Evolutionary conservation across 2,113 vertebrate genomes (phyloP).

Genomic region (Spermophilus dauricus): DNA sequence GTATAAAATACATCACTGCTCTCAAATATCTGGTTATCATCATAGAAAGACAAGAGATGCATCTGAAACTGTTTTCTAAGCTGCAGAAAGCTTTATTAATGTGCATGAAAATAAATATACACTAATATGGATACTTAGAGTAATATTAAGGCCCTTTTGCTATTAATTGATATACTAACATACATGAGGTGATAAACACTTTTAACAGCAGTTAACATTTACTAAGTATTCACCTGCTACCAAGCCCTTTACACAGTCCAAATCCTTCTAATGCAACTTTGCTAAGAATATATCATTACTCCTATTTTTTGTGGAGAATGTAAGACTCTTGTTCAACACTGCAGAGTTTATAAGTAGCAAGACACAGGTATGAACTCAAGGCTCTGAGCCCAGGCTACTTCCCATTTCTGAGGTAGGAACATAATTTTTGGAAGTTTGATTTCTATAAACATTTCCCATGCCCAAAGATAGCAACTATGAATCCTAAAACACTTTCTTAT

Average conservation of each 20-base stretch:
- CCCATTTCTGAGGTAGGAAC: background rate
- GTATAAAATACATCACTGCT: background rate
- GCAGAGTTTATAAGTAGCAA: background rate
- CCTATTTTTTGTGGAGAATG: background rate
- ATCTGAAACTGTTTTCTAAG: conserved; percentile 50
- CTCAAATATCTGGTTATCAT: background rate
- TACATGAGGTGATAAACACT: background rate
- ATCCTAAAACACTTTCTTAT: conserved; percentile 38
- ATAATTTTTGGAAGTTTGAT: background rate
- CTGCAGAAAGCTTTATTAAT: conserved; percentile 36
- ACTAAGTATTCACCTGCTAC: background rate
- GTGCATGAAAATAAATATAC: conserved; percentile 28
- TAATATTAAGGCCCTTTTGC: background rate
- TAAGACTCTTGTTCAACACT: background rate
- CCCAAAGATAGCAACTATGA: background rate
- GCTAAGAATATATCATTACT: background rate
- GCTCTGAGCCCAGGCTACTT: background rate
- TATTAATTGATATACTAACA: background rate
- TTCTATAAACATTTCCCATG: conserved; percentile 13
- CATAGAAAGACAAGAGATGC: conserved; percentile 33
- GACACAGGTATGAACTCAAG: background rate
- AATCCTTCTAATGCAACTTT: background rate
- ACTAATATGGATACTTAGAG: background rate
- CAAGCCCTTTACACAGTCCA: background rate
- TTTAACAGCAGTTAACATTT: background rate